These are phyloP conservation scores for Clarias fuscus DNA, from an alignment of 2,797 vertebrate species.

Conservation along the genomic window DNA sequence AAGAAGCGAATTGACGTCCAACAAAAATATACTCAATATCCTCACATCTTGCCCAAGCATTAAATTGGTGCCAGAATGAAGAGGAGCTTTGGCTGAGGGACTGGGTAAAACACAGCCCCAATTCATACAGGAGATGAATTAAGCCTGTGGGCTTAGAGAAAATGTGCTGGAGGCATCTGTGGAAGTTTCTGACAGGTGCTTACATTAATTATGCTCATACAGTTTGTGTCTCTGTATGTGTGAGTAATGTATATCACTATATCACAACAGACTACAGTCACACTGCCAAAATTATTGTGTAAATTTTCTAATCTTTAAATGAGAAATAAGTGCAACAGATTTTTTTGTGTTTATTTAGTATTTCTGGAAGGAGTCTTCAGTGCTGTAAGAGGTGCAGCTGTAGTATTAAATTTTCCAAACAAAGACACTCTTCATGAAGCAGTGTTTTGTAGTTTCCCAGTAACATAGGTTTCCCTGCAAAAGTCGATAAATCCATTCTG, in stretches of 20 bases:
- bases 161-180: not conserved
- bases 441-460: not conserved
- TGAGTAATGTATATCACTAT: not conserved
- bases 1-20: not conserved
- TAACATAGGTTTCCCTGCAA: not conserved
- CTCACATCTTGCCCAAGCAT: not conserved
- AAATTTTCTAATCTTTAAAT: not conserved
- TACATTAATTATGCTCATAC: conserved; percentile 40
- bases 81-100: not conserved
- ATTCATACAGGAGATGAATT: not conserved
- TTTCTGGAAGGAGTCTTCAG: not conserved
- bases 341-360: not conserved
- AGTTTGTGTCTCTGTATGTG: conserved; percentile 14
- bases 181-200: conserved; percentile 2
- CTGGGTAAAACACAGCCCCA: conserved; percentile 28
- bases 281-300: not conserved
- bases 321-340: not conserved
- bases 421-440: not conserved
- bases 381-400: not conserved
- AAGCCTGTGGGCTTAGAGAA: conserved; percentile 14
- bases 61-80: conserved; percentile 1
- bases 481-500: too few species aligned
- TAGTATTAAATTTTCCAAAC: not conserved
- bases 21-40: conserved; percentile 2
- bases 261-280: not conserved